A percentile compares a stretch with the other conserved stretches of the same genome.
Conservation (phyloP, 2,888 invertebrate species). For the Bruchidius siliquastri region DNA sequence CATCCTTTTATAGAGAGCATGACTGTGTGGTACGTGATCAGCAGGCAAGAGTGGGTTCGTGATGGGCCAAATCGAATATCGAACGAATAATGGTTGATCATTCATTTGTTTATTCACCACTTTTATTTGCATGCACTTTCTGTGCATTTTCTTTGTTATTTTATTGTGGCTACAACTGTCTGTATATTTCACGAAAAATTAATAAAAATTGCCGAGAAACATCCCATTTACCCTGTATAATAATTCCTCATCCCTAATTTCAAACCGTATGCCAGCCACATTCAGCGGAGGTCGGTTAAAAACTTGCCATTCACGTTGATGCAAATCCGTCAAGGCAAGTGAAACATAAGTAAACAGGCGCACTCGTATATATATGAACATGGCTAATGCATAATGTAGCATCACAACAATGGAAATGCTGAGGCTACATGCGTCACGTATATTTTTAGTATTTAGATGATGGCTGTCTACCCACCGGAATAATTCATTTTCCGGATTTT, state of each 20-base stretch:
- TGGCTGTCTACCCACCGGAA: background rate
- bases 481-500: background rate
- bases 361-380: background rate
- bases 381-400: background rate
- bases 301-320: background rate
- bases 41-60: too few species aligned
- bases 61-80: too few species aligned
- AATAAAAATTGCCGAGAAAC: too few species aligned
- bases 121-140: too few species aligned
- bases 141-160: too few species aligned
- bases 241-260: background rate
- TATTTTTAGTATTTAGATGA: background rate
- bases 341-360: background rate
- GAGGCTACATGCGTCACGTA: background rate
- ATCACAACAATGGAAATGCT: background rate
- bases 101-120: too few species aligned
- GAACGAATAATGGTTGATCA: too few species aligned
- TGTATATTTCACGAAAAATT: too few species aligned
- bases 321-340: background rate
- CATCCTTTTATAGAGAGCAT: too few species aligned
- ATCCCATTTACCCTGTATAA: background rate
- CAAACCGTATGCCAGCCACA: background rate
- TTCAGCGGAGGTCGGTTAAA: background rate
- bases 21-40: too few species aligned
- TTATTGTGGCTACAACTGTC: too few species aligned